Conservation (phyloP, 2,888 invertebrate species). For the Patella ulyssiponensis region DNA sequence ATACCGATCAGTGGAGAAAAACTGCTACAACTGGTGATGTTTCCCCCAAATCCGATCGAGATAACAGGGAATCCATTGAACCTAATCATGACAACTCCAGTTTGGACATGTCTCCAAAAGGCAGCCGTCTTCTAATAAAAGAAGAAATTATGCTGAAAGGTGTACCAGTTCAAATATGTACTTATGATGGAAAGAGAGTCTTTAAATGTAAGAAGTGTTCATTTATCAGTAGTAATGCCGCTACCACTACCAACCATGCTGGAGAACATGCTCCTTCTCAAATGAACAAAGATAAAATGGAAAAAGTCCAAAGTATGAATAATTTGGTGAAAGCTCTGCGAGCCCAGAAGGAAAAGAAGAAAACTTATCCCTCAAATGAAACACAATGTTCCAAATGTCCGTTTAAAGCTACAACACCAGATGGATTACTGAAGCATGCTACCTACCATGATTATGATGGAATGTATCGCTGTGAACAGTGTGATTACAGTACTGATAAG, state of each 20-base stretch:
- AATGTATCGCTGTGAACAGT: constrained; percentile 56
- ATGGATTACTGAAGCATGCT: constrained; percentile 43
- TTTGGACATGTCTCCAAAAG: not conserved
- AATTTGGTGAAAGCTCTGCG: not conserved
- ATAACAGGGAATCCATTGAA: not conserved
- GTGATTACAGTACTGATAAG: constrained; percentile 63
- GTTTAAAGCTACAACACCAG: constrained; percentile 39
- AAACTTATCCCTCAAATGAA: not conserved
- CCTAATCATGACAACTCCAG: not conserved
- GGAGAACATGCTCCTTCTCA: constrained; percentile 33
- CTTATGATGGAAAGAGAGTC: constrained; percentile 54
- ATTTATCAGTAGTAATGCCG: constrained; percentile 55
- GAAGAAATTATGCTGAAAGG: constrained; percentile 39
- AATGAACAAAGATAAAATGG: not conserved
- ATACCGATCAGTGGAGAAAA: constrained; percentile 55
- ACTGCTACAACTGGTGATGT: constrained; percentile 16
- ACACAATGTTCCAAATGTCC: constrained; percentile 48
- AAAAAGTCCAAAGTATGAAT: not conserved
- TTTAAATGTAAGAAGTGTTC: constrained; percentile 74
- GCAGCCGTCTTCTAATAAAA: constrained; percentile 9
- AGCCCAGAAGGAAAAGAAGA: constrained; percentile 1
- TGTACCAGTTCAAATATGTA: constrained; percentile 48
- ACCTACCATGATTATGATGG: constrained; percentile 48
- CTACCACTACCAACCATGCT: constrained; percentile 54
- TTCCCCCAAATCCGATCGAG: constrained; percentile 13